phyloP scores from a whole-genome alignment of 2,888 invertebrate species.

The Congeria kusceri region DNA sequence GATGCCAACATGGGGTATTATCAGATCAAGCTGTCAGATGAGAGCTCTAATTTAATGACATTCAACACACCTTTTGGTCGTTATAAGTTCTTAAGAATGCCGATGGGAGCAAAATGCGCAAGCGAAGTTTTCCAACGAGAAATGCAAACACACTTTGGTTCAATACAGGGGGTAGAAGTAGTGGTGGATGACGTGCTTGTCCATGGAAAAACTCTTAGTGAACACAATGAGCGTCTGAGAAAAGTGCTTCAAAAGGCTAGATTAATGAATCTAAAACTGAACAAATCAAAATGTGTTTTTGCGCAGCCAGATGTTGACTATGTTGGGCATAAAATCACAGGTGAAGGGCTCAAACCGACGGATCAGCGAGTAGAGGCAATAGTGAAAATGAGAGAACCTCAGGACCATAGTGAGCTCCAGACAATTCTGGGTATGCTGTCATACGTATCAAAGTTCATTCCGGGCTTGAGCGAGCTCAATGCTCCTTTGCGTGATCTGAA shows the following conservation, averaged over 20 bases:
- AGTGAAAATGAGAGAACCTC: conserved; percentile 29
- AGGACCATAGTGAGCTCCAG: conserved; percentile 29
- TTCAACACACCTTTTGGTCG: conserved; percentile 42
- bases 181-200: conserved; percentile 3
- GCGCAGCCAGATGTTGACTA: conserved; percentile 45
- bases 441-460: conserved; percentile 39
- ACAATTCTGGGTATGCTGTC: conserved; percentile 37
- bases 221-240: conserved; percentile 9
- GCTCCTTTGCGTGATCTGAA: conserved; percentile 41
- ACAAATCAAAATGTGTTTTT: conserved; percentile 40
- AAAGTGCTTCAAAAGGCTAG: conserved; percentile 24
- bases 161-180: conserved; percentile 43
- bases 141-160: conserved; percentile 41
- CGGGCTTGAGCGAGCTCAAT: conserved; percentile 17
- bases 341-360: conserved; percentile 39
- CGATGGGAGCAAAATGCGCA: conserved; percentile 44
- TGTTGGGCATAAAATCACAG: conserved; percentile 46
- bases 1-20: conserved; percentile 33
- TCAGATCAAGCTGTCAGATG: conserved; percentile 21
- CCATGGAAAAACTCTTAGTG: conserved; percentile 1
- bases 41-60: conserved; percentile 4
- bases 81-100: conserved; percentile 41
- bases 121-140: conserved; percentile 44
- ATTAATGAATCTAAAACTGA: conserved; percentile 32
- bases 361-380: conserved; percentile 27